Percentiles rank a stretch among this genome's conserved stretches.
Evolutionary conservation across 2,797 vertebrate species (phyloP).

Genomic region (Sebastes iracundus): DNA sequence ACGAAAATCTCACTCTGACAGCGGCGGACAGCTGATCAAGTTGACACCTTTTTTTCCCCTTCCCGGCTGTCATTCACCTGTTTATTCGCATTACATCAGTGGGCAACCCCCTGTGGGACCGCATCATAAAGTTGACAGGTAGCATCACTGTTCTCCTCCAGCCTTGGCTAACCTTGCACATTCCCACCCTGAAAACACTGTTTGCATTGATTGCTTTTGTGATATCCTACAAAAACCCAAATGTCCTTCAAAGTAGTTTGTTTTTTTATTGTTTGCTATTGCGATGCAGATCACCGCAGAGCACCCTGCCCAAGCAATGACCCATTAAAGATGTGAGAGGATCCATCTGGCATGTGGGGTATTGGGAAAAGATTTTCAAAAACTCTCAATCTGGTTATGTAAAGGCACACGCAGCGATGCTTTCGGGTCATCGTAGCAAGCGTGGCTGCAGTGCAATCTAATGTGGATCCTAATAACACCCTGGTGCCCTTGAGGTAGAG

Average conservation of each 20-base stretch:
- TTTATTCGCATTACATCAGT: constrained; percentile 62
- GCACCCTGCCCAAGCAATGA: constrained; percentile 4
- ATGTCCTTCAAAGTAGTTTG: constrained; percentile 42
- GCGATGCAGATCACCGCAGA: background rate
- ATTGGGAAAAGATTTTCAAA: constrained; percentile 5
- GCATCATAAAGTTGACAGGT: constrained; percentile 54
- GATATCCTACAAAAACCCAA: constrained; percentile 25
- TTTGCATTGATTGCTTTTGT: constrained; percentile 68
- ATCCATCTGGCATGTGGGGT: background rate
- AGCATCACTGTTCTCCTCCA: constrained; percentile 29
- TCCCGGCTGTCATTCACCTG: constrained; percentile 57
- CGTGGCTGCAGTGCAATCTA: constrained; percentile 49
- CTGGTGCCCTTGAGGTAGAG: constrained; percentile 27
- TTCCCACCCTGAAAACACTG: constrained; percentile 26
- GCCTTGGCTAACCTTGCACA: constrained; percentile 45
- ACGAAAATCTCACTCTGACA: constrained; percentile 23
- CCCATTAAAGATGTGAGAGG: constrained; percentile 18
- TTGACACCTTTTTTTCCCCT: constrained; percentile 14
- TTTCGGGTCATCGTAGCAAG: constrained; percentile 48
- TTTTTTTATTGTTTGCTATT: background rate
- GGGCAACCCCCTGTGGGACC: constrained; percentile 39
- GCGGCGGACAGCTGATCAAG: constrained; percentile 39
- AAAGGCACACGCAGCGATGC: constrained; percentile 30
- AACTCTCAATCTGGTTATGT: constrained; percentile 38
- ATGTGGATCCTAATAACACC: constrained; percentile 28